Evolutionary conservation across 2,113 vertebrate species (phyloP).

Genomic region (Passer montanus): DNA sequence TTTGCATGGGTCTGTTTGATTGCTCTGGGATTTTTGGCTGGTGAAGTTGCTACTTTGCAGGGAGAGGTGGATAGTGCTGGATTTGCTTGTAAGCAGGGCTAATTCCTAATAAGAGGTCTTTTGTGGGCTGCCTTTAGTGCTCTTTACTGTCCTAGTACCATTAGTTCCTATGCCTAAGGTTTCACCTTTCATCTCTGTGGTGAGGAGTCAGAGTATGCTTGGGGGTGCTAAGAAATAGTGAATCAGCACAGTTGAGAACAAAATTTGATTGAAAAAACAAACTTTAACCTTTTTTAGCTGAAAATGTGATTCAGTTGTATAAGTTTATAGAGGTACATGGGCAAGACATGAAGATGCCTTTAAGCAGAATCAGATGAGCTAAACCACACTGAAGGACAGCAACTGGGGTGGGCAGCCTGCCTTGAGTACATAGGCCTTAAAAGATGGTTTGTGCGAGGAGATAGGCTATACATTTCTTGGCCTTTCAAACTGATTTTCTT

Average conservation of each 20-base stretch:
- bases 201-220: background rate
- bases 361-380: background rate
- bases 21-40: background rate
- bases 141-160: accelerated
- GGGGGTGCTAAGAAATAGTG: background rate
- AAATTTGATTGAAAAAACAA: background rate
- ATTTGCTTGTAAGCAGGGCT: background rate
- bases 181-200: background rate
- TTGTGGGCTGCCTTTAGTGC: background rate
- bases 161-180: accelerated
- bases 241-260: background rate
- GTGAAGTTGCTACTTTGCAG: background rate
- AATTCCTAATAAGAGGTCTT: background rate
- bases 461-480: background rate
- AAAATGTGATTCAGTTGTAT: background rate
- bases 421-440: background rate
- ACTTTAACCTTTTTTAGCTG: background rate
- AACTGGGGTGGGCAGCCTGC: background rate
- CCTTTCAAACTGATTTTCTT: background rate
- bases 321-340: background rate
- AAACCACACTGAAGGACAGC: background rate
- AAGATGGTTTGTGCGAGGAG: background rate
- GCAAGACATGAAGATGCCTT: background rate
- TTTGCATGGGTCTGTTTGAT: background rate
- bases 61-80: background rate